Percentiles rank a stretch among this genome's conserved stretches.
These are phyloP conservation scores for Heliconius nattereri DNA, from an alignment of 1,140 invertebrate species.

Conservation along the genomic window DNA sequence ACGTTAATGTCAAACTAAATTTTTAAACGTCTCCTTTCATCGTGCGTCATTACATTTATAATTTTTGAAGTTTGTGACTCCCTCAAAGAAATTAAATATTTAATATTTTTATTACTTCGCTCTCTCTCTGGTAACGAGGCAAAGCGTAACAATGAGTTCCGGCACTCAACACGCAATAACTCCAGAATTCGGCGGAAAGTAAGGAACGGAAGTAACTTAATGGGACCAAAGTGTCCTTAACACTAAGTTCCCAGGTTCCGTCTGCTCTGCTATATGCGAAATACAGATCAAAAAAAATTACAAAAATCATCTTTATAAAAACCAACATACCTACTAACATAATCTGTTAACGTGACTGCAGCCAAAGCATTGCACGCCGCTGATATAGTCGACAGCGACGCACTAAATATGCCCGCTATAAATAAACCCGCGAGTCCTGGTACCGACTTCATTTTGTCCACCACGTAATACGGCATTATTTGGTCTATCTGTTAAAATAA, in stretches of 20 bases:
- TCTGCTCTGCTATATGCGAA: too few relatives aligned
- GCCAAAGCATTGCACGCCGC: slow-evolving; percentile 92
- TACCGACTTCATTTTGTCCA: slow-evolving; percentile 84
- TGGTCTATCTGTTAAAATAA: slow-evolving; percentile 82
- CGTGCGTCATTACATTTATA: too few relatives aligned
- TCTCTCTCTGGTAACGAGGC: not conserved
- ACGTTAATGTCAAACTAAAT: too few relatives aligned
- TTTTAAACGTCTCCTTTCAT: too few relatives aligned
- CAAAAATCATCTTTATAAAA: not conserved
- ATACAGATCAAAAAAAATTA: too few relatives aligned
- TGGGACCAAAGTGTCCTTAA: too few relatives aligned
- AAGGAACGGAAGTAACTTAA: not conserved
- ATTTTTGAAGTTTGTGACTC: too few relatives aligned
- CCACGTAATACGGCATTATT: slow-evolving; percentile 92
- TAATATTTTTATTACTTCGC: not conserved
- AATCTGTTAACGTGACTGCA: slow-evolving; percentile 92
- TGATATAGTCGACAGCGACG: slow-evolving; percentile 92
- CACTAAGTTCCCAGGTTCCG: too few relatives aligned
- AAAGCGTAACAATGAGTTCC: not conserved
- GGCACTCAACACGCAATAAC: not conserved
- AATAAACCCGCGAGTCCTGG: slow-evolving; percentile 83
- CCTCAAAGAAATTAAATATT: too few relatives aligned
- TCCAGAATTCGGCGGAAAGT: not conserved
- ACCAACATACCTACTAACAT: slow-evolving; percentile 57
- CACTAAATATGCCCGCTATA: slow-evolving; percentile 84